Evolutionary conservation across 2,888 invertebrate species (phyloP), one percentile per base, ranked within the genome.

Genomic region (Ephialtes manifestator): DNA sequence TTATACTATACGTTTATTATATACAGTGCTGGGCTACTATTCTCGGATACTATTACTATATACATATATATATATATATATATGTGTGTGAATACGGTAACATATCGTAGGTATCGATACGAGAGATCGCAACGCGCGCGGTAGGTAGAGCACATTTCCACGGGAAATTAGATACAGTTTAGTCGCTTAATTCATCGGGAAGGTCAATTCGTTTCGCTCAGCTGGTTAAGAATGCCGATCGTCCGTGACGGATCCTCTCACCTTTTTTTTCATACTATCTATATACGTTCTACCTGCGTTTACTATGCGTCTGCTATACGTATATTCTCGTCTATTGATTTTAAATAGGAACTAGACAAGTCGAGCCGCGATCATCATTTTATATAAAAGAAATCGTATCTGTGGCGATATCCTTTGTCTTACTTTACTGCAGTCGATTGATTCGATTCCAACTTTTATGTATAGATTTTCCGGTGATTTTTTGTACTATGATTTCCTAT

Each of bases 81-180:
- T n/a, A n/a, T n/a, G n/a, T n/a, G n/a, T 24, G 24, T 11, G 28
- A 58, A 28, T 4, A 13, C 13, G 28, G 58, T 58, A 58, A 58
- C 58, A 13, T 15, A 15, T 4, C 58, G 28, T 28, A 65, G 28
- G 67, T 72, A 81, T 84, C 71, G 65, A 72, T 24, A 53, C 43
- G 46, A 35, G 51, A 74, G 78, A 83, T 78, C 72, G 74, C 60
- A 39, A 55, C 77, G 72, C 83, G 60, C 70, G 84, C 84, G 83
- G 83, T 86, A 83, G 86, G 83, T 86, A 83, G 68, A 81, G 63
- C 67, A 83, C 76, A 81, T 86, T 83, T 80, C 81, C 63, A 86
- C 81, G 78, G 70, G 77, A 86, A 84, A 86, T 86, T 86, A 81
- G 83, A 78, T 83, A 84, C 86, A 84, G 84, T 86, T 84, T 84